phyloP scores from a whole-genome alignment of 2,888 invertebrate species.

The Phyllotreta striolata region DNA sequence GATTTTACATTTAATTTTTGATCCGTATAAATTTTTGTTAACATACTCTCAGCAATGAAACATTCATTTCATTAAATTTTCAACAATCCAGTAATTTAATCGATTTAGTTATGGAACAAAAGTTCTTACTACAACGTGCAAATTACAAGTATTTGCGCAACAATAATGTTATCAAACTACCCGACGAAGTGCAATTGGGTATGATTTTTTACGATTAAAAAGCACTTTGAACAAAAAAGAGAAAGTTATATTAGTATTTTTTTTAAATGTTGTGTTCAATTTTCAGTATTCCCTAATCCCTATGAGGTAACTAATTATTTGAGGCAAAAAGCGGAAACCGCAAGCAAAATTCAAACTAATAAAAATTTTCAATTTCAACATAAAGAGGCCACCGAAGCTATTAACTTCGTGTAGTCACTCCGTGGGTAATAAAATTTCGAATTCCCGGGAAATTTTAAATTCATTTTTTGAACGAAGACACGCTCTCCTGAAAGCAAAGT shows the following conservation, averaged over 20 bases:
- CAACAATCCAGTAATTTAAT: background rate
- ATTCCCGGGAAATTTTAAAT: conserved; percentile 32
- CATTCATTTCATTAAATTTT: conserved; percentile 25
- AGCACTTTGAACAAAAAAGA: too few relatives aligned
- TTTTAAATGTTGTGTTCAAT: too few relatives aligned
- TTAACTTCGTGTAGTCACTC: conserved; percentile 34
- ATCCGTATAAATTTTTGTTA: conserved; percentile 6
- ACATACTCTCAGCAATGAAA: conserved; percentile 1
- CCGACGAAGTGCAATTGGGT: too few relatives aligned
- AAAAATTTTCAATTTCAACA: conserved; percentile 36
- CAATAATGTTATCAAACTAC: too few relatives aligned
- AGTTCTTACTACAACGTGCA: too few relatives aligned
- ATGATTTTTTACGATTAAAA: too few relatives aligned
- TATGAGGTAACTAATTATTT: conserved; percentile 23
- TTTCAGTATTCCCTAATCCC: conserved; percentile 13
- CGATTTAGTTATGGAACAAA: too few relatives aligned
- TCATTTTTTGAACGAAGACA: conserved; percentile 32
- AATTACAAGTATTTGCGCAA: too few relatives aligned
- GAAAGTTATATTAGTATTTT: too few relatives aligned
- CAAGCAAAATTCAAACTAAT: conserved; percentile 34
- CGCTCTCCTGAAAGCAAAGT: conserved; percentile 36
- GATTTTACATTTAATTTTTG: conserved; percentile 23
- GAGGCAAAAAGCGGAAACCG: conserved; percentile 15
- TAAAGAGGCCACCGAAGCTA: conserved; percentile 28
- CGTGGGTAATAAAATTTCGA: conserved; percentile 36